Evolutionary conservation across 2,888 invertebrate genomes (phyloP), one percentile per base, ranked within the genome.

Genomic region (Polia nebulosa): DNA sequence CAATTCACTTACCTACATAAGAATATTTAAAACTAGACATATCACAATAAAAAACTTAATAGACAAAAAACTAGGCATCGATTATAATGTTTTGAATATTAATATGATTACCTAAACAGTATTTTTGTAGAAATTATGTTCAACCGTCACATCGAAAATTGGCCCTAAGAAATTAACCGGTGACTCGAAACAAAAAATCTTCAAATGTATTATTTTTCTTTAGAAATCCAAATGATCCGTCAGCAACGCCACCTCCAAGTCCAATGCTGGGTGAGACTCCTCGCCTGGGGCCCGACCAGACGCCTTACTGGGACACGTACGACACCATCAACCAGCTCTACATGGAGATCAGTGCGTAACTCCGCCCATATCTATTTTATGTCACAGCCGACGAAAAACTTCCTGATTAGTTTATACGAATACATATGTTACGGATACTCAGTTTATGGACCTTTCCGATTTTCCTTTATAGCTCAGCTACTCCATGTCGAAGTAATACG

Each of bases 291-390:
- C 90, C 91, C 45, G 93, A 95, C 76, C 91, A 95, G 84, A 96
- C 97, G 58, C 98, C 98, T 47, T 98, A 98, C 90, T 98, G 98
- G 98, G 98, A 98, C 92, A 97, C 98, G 32, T 98, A 98, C 92
- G 98, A 98, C 92, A 97, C 98, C 80, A 98, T 98, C 91, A 98
- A 98, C 95, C 98, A 98, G 91, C 97, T 98, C 66, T 98, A 98
- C 92, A 96, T 98, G 93, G 98, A 97, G 95, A 95, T 97, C 90
- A 97, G 97, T 97, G 93, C 93, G 96, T 94, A 87, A 74, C 80
- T 76, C 80, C 76, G 78, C 73, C 80, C 78, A 71, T 71, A 67
- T 66, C 45, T 52, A 64, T 66, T 71, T 55, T 59, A 67, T 69
- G 41, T 61, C 25, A 53, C 47, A 58, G 25, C 22, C 52, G n/a